phyloP scores from a whole-genome alignment of 1,140 invertebrate species.

The Drosophila pandora region DNA sequence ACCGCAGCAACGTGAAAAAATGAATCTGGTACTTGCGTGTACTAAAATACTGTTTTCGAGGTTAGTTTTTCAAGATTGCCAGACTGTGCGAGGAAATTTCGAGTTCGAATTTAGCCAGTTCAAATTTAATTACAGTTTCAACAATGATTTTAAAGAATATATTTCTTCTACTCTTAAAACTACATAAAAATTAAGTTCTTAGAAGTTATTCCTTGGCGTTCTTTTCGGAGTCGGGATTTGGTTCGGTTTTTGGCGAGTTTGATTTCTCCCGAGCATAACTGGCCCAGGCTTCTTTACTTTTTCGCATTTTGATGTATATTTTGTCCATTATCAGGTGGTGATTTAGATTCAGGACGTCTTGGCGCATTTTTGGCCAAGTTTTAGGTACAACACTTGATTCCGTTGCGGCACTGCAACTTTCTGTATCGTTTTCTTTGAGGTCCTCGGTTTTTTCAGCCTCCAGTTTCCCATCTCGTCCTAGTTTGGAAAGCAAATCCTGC shows the following conservation, averaged over 20 bases:
- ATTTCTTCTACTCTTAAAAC: too few species aligned
- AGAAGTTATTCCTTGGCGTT: not conserved
- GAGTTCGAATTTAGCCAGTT: not conserved
- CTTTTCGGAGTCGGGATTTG: not conserved
- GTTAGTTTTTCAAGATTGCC: not conserved
- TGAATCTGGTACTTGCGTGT: not conserved
- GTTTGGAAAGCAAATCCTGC: conserved; percentile 85
- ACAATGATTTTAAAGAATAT: too few species aligned
- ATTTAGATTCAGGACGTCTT: conserved; percentile 89
- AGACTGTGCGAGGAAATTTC: not conserved
- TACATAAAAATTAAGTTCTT: not conserved
- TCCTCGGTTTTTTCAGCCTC: conserved; percentile 25
- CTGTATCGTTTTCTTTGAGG: conserved; percentile 10
- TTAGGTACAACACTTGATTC: not conserved
- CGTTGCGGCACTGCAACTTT: conserved; percentile 19
- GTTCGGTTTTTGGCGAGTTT: not conserved
- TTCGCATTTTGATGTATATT: conserved; percentile 84
- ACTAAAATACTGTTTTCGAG: not conserved
- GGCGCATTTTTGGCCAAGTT: conserved; percentile 86
- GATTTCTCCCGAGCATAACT: not conserved
- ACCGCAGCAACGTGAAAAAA: conserved; percentile 6
- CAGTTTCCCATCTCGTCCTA: conserved; percentile 84
- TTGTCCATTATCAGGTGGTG: conserved; percentile 87
- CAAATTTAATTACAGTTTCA: too few species aligned
- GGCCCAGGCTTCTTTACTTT: conserved; percentile 85